Evolutionary conservation across 2,113 vertebrate species (phyloP).

Genomic region (Grus americana): DNA sequence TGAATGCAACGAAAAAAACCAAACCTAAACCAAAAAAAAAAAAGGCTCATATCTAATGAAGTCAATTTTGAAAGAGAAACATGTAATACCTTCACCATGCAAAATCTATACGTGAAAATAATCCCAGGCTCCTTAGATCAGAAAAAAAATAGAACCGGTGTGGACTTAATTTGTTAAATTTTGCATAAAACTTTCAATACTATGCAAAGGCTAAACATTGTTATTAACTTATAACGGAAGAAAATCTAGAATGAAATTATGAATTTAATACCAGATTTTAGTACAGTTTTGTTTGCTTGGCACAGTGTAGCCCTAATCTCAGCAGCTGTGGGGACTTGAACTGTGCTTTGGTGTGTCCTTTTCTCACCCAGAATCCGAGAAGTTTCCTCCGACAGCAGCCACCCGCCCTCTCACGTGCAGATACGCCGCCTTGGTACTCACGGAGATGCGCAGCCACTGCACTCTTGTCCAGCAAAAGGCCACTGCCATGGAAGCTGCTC

Average conservation of each 20-base stretch:
- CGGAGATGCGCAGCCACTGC: accelerated
- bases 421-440: accelerated
- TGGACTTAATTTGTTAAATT: background rate
- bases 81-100: background rate
- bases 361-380: accelerated
- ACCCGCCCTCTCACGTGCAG: too few relatives aligned
- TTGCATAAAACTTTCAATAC: background rate
- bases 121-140: background rate
- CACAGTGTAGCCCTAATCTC: background rate
- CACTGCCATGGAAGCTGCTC: background rate
- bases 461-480: background rate
- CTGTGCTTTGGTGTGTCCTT: background rate
- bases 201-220: background rate
- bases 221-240: background rate
- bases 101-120: background rate
- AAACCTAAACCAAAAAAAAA: too few relatives aligned
- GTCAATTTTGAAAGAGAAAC: background rate
- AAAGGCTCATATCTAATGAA: background rate
- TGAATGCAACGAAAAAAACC: background rate
- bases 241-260: background rate
- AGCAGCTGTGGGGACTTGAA: background rate
- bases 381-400: background rate
- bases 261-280: background rate
- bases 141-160: background rate
- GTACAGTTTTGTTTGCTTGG: background rate